These are phyloP conservation scores for Onchidella celtica DNA, from an alignment of 2,888 invertebrate species.

Conservation along the genomic window DNA sequence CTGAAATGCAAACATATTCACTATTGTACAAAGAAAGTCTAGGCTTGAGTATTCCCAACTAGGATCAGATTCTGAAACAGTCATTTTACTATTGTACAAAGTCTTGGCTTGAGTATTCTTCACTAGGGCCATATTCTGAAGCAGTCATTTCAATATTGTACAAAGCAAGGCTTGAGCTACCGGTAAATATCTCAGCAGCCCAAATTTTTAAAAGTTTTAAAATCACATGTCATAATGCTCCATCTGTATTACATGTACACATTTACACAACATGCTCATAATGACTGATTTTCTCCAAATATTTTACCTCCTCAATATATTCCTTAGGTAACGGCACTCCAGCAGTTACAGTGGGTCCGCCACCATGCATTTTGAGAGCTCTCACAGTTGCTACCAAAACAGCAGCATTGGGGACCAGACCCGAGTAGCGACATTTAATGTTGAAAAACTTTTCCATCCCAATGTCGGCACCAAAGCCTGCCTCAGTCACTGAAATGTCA, in stretches of 20 bases:
- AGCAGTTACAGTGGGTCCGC: slow-evolving; percentile 92
- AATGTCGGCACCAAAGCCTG: slow-evolving; percentile 99
- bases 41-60: too few relatives aligned
- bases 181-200: too few relatives aligned
- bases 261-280: not conserved
- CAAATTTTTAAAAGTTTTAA: not conserved
- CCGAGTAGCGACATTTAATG: slow-evolving; percentile 96
- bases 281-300: not conserved
- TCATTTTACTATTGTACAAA: too few relatives aligned
- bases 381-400: slow-evolving; percentile 96
- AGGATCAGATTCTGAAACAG: too few relatives aligned
- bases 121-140: too few relatives aligned
- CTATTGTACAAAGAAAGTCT: too few relatives aligned
- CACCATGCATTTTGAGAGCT: slow-evolving; percentile 99
- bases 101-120: too few relatives aligned
- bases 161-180: too few relatives aligned
- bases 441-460: slow-evolving; percentile 99
- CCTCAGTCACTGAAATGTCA: slow-evolving; percentile 89
- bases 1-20: slow-evolving; percentile 81
- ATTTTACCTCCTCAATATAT: slow-evolving; percentile 85
- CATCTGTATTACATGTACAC: not conserved
- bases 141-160: too few relatives aligned
- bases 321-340: slow-evolving; percentile 91
- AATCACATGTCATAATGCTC: not conserved
- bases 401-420: slow-evolving; percentile 91